Percentiles rank a stretch among this genome's conserved stretches.
phyloP scores from a whole-genome alignment of 2,888 invertebrate species.

The Prionchulus punctatus region DNA sequence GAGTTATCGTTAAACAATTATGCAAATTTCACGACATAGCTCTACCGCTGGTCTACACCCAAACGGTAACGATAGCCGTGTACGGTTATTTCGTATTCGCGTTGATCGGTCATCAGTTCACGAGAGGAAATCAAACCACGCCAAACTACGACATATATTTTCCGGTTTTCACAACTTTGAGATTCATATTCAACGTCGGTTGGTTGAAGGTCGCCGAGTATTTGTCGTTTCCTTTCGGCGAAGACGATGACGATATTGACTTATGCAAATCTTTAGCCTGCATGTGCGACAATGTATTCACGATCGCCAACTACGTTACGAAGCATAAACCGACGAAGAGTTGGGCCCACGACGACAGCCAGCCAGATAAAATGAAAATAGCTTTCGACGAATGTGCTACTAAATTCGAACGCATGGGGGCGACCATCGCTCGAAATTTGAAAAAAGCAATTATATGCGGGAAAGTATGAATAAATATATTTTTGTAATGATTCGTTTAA shows the following conservation, averaged over 20 bases:
- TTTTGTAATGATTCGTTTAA: too few species aligned
- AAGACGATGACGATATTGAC: neutral
- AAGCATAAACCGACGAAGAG: too few species aligned
- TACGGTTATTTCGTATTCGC: neutral
- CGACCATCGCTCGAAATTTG: too few species aligned
- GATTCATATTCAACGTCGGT: neutral
- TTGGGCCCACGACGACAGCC: too few species aligned
- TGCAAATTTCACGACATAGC: neutral
- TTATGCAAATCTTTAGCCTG: neutral
- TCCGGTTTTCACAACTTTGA: neutral
- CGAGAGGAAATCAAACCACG: too few species aligned
- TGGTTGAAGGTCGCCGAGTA: neutral
- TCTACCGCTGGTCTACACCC: constrained; percentile 1
- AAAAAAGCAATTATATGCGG: too few species aligned
- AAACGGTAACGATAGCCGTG: neutral
- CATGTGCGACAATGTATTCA: neutral
- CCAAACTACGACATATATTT: too few species aligned
- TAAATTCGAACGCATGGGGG: too few species aligned
- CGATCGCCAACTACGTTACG: neutral
- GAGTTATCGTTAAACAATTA: neutral
- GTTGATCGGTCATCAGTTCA: neutral
- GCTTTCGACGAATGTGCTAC: too few species aligned
- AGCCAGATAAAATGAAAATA: too few species aligned
- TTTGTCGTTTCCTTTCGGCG: neutral
- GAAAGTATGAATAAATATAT: too few species aligned